Conservation (phyloP, 1,140 invertebrate genomes). For the Bombus huntii region DNA sequence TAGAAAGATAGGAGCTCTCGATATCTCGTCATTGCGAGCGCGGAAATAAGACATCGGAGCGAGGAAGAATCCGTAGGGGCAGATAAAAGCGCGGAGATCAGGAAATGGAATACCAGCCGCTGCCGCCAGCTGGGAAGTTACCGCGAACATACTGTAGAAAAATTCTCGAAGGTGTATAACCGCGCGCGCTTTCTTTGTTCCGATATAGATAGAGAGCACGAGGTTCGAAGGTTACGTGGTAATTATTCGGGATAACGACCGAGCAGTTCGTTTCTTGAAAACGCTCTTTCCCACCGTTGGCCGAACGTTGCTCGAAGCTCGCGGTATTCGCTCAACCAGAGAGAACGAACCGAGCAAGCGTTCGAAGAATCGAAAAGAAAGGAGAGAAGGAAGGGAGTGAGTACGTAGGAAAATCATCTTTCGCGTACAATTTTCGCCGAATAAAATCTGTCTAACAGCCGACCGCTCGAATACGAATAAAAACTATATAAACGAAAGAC, state of each 20-base stretch:
- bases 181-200: conserved; percentile 62
- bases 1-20: conserved; percentile 38
- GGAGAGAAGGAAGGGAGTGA: no score
- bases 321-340: not conserved
- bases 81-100: conserved; percentile 24
- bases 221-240: conserved; percentile 71
- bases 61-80: conserved; percentile 36
- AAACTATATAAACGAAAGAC: not conserved
- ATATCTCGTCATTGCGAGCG: conserved; percentile 44
- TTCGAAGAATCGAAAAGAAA: not conserved
- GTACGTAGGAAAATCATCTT: not conserved
- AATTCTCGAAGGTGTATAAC: conserved; percentile 43
- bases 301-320: not conserved
- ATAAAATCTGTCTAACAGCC: not conserved
- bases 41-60: conserved; percentile 38
- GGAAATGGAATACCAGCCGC: conserved; percentile 29
- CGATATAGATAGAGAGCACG: conserved; percentile 61
- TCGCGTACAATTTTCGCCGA: not conserved
- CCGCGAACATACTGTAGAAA: conserved; percentile 33
- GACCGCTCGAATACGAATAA: not conserved
- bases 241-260: conserved; percentile 72
- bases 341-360: not conserved
- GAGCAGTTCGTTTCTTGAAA: conserved; percentile 40
- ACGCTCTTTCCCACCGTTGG: conserved; percentile 10
- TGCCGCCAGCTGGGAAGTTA: conserved; percentile 11